Base-by-base conservation (phyloP, 2,888 invertebrate species). In the Eupsilia transversa region DNA sequence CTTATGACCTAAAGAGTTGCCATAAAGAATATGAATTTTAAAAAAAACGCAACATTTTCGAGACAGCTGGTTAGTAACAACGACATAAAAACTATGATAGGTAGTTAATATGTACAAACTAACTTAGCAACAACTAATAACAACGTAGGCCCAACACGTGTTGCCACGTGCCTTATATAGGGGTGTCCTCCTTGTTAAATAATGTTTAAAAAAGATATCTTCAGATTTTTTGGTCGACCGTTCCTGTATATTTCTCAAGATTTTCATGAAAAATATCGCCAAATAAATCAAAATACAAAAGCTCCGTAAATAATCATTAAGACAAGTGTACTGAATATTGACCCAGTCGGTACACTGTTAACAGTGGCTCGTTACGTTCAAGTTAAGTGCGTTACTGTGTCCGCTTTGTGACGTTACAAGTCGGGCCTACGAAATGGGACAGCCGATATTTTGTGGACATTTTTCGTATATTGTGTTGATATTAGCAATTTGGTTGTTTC, bases 321-420 rank as follows among this genome's bases (percentile, higher is more conserved):
- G 77, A 74, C 65, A 68, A 79, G 72, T 77, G 63, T 59, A 70
- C 30, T 69, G 61, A 60, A 84, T 74, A 81, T 81, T 83, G 79
- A 64, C 66, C 73, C 38, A 71, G 68, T 74, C 59, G 59, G 59
- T 69, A 63, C 65, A 73, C 69, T 72, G 72, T 82, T 77, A 71
- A 74, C 75, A 72, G 72, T 82, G 82, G 76, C 80, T 73, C 77
- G 88, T 80, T 74, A 81, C 64, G 82, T 67, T 77, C 68, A 41
- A 79, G 68, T 72, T 88, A 87, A 87, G 88, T 87, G 87, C 88
- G 76, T 77, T 85, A 79, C 74, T 80, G 81, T 87, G 87, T 87
- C 79, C 78, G 64, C 56, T 41, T 56, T 70, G 80, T 78, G 71
- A 60, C 63, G 67, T 23, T 77, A 79, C 80, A 84, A 69, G 69